Conservation (phyloP, 2,113 vertebrate genomes). For the Formicarius rufipectus region DNA sequence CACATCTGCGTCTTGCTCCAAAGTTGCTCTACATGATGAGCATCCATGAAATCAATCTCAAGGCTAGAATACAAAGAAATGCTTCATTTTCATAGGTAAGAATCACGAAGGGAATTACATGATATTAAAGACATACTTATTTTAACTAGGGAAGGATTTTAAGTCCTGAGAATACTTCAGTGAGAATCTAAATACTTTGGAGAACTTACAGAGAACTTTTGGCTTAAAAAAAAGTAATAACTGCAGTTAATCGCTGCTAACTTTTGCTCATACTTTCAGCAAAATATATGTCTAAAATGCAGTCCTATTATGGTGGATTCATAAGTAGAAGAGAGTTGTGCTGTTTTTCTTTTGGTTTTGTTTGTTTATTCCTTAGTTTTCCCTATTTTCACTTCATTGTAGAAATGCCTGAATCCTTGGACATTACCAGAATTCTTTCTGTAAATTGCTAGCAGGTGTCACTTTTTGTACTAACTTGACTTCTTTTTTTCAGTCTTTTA, state of each 20-base stretch:
- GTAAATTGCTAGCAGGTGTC: background rate
- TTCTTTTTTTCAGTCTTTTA: background rate
- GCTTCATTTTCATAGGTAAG: slow-evolving; percentile 34
- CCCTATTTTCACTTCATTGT: background rate
- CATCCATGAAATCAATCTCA: slow-evolving; percentile 56
- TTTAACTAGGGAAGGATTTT: slow-evolving; percentile 20
- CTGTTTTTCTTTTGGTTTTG: background rate
- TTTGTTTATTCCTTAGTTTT: background rate
- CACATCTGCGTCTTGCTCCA: slow-evolving; percentile 44
- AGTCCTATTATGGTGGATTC: background rate
- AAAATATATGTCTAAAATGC: background rate
- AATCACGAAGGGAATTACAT: slow-evolving; percentile 21
- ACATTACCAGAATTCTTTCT: background rate
- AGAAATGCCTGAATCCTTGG: background rate
- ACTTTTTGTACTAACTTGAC: background rate
- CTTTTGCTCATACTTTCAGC: background rate
- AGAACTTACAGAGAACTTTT: background rate
- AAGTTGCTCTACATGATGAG: slow-evolving; percentile 21
- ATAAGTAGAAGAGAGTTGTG: background rate
- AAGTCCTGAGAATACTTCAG: background rate
- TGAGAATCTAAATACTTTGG: background rate
- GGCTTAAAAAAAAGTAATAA: background rate
- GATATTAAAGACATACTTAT: slow-evolving; percentile 22
- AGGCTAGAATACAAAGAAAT: slow-evolving; percentile 39
- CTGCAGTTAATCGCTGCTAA: background rate